Percentiles rank a stretch among this genome's conserved stretches.
Evolutionary conservation across 1,140 invertebrate genomes (phyloP).

Genomic region (Penaeus japonicus): DNA sequence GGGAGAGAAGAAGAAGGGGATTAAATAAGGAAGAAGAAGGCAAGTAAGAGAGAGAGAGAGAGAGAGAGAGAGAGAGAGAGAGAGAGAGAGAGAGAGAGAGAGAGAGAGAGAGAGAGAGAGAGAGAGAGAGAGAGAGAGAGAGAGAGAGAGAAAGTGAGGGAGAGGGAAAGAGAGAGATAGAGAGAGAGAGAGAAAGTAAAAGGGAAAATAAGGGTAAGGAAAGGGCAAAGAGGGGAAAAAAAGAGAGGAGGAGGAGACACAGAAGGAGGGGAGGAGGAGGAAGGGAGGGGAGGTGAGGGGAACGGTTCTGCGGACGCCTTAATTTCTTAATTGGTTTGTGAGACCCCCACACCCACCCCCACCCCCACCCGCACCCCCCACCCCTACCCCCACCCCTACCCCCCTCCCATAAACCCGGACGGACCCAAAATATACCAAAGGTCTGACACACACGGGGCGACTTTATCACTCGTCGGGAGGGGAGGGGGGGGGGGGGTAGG

Average conservation of each 20-base stretch:
- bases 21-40: neutral
- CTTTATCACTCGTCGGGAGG: neutral
- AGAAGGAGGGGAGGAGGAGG: neutral
- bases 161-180: neutral
- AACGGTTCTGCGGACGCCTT: neutral
- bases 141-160: neutral
- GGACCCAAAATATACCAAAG: no score
- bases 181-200: neutral
- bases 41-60: neutral
- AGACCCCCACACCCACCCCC: no score
- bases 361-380: no score
- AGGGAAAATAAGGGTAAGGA: neutral
- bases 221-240: neutral
- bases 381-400: no score
- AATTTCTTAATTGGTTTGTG: no score
- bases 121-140: neutral
- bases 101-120: neutral
- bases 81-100: neutral
- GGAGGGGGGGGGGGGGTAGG: neutral
- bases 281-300: neutral
- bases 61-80: neutral
- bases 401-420: no score
- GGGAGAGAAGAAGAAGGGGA: neutral
- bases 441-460: no score
- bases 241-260: neutral